Evolutionary conservation across 2,888 invertebrate genomes (phyloP), one percentile per base, ranked within the genome.

Genomic region (Acheta domesticus): DNA sequence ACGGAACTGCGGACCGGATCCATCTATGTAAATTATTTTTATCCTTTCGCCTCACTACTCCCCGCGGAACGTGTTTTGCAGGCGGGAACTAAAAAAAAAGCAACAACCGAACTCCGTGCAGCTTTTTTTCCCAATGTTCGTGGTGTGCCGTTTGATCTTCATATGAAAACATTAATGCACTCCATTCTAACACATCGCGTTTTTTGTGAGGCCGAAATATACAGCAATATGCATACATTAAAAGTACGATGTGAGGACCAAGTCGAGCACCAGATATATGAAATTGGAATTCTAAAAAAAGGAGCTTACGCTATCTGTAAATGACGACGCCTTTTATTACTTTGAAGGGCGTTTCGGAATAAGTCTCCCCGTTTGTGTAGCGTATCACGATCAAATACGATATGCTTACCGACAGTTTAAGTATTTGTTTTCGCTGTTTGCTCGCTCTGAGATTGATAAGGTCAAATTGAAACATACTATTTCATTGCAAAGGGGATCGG

Each of bases 201-300:
- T 62, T 62, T 62, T 62, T 62, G 62, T 62, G 62, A 14, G 62
- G 14, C n/a, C 62, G 16, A 14, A 19, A n/a, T n/a, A 62, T 62
- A 62, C 62, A 19, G 62, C 62, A 62, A 62, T 62, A 62, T 62
- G 62, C 62, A 62, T 62, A 62, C 62, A 62, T 62, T 62, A 62
- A 62, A 62, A 62, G 62, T n/a, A 62, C 16, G 14, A 62, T 62
- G 14, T 62, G 62, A 62, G 14, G 11, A 12, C n/a, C 62, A 62
- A 62, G 16, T 62, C 62, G 62, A 12, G 62, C 8, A 19, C 62
- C 62, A 62, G 62, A 62, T 62, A 62, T 62, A 62, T 62, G 62
- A 62, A 62, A 62, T 62, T 62, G 62, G 62, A 62, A 62, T 62
- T 62, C 62, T 62, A 62, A 14, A 62, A 62, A 62, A 36, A 62